These are phyloP conservation scores for Actinia equina DNA, from an alignment of 64 coral and sea anemone species.

Conservation along the genomic window DNA sequence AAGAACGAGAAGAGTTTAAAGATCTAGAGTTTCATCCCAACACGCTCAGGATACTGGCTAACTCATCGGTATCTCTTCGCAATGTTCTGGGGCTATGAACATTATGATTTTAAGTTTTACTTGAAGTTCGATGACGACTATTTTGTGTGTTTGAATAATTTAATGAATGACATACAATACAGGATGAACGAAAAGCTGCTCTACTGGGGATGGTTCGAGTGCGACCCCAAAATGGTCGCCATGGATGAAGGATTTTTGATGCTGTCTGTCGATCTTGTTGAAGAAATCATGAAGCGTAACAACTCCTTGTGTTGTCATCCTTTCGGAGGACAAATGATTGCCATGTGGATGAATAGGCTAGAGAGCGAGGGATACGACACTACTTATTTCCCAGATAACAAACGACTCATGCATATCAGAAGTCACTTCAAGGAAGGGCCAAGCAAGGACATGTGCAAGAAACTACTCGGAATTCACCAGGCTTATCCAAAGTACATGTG, in stretches of 20 bases:
- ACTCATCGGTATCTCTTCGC: conserved; percentile 26
- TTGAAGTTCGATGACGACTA: conserved; percentile 35
- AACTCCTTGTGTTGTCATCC: conserved; percentile 40
- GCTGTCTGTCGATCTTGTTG: conserved; percentile 14
- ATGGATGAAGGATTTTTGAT: conserved; percentile 44
- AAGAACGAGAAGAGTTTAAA: conserved; percentile 29
- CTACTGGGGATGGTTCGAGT: conserved; percentile 31
- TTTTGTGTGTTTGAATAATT: conserved; percentile 51
- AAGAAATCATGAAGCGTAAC: conserved; percentile 34
- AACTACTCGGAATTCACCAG: conserved; percentile 41
- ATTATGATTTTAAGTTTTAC: conserved; percentile 45
- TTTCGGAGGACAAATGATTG: conserved; percentile 54
- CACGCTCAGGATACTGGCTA: conserved; percentile 33
- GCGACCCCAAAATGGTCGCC: conserved; percentile 43
- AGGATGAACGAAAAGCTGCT: conserved; percentile 39
- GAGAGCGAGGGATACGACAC: conserved; percentile 20
- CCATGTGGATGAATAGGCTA: conserved; percentile 42
- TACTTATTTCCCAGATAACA: conserved; percentile 42
- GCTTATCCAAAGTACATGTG: conserved; percentile 39
- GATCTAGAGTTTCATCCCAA: conserved; percentile 41
- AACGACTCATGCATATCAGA: conserved; percentile 11
- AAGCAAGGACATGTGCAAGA: conserved; percentile 32
- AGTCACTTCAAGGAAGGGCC: conserved; percentile 10
- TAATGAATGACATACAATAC: conserved; percentile 32
- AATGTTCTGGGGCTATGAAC: conserved; percentile 39